Evolutionary conservation across 92 coral and sea anemone species (phyloP).

Genomic region (Diadumene lineata): DNA sequence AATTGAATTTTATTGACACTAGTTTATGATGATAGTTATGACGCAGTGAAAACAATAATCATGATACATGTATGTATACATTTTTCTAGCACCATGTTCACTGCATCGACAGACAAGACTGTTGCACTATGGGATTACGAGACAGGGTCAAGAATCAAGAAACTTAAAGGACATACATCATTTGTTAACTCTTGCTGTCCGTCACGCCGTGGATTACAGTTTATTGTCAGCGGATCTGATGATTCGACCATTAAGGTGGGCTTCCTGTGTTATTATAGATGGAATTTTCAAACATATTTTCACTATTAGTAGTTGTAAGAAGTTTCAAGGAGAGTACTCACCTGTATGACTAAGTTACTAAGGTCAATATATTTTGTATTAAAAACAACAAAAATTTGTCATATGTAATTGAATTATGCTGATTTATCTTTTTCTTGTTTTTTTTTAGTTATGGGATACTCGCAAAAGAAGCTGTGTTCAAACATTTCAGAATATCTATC

Average conservation of each 20-base stretch:
- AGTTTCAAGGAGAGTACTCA: too few relatives aligned
- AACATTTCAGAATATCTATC: constrained; percentile 92
- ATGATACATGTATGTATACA: too few relatives aligned
- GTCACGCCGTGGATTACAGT: constrained; percentile 93
- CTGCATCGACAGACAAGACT: constrained; percentile 98
- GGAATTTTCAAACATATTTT: too few relatives aligned
- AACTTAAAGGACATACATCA: constrained; percentile 88
- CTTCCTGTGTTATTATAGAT: neutral
- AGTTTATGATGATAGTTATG: too few relatives aligned
- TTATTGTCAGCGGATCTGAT: constrained; percentile 95
- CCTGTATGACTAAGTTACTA: too few relatives aligned
- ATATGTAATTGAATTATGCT: neutral
- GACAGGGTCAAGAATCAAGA: constrained; percentile 90
- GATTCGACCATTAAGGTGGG: constrained; percentile 88
- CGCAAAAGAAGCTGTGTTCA: constrained; percentile 91
- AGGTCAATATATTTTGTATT: too few relatives aligned
- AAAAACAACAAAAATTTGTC: too few relatives aligned
- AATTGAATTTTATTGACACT: too few relatives aligned
- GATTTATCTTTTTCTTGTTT: neutral
- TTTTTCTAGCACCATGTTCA: constrained; percentile 76
- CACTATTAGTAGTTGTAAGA: too few relatives aligned
- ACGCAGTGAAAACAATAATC: too few relatives aligned
- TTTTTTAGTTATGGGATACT: constrained; percentile 88
- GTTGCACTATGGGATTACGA: constrained; percentile 97
- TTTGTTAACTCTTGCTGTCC: constrained; percentile 98